Evolutionary conservation across 2,888 invertebrate genomes (phyloP), one percentile per base, ranked within the genome.

Genomic region (Lasioglossum vierecki): DNA sequence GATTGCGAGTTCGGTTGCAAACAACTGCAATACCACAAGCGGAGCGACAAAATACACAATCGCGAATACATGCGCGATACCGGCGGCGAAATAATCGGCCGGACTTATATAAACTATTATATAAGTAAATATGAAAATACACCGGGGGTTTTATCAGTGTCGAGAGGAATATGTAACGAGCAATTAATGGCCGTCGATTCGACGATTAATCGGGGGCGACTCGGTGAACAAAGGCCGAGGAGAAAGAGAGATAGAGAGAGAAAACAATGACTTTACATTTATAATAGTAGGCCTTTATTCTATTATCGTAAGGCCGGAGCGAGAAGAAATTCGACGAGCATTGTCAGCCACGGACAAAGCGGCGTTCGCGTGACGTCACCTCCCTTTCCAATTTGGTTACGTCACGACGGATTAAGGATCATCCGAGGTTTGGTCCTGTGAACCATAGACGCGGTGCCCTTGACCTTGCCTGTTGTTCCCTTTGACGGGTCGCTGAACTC

Each of bases 381-480:
- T n/a, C 76, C 85, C 84, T 85, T 89, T 89, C 85, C 85, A 82
- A 86, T 85, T 85, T 72, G 72, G 79, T 90, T 86, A 86, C 87
- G 87, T 91, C 88, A 89, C 72, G 83, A 84, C 75, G 60, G 84
- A 85, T 87, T 80, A 83, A 84, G 79, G 79, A 87, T 78, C 71
- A 63, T 81, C 82, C 76, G 39, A 68, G 57, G 75, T 53, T 75
- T 79, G 60, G 78, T 83, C 68, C 83, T 78, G 70, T n/a, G 75
- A 84, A 79, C 71, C 66, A 68, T 76, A 35, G 72, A 84, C n/a
- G n/a, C n/a, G n/a, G n/a, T n/a, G 88, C 88, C 93, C 91, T 92
- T 92, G 92, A 92, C 92, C 92, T 89, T 86, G 78, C 68, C 77
- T 83, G 86, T 79, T 77, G 60, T 71, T 75, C 80, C 80, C 83